Base-by-base conservation (phyloP, 2,113 vertebrate genomes). In the Nibea albiflora region DNA sequence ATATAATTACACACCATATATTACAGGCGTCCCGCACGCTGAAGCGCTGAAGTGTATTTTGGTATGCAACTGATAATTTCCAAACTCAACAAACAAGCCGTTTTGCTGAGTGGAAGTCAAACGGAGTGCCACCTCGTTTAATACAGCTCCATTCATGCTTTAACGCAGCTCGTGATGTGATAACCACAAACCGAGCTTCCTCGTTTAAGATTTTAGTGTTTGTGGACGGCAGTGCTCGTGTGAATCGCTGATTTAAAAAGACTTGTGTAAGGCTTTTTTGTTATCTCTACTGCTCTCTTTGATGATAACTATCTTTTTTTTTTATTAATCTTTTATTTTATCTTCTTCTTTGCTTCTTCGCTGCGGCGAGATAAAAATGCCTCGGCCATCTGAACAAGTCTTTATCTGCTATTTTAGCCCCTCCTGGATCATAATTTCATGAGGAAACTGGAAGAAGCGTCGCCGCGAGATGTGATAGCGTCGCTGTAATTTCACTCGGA, bases 1-100 rank as follows among this genome's bases (percentile, higher is more conserved):
- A 52, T 53, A 28, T 85, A 82, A 92, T 90, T 87, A 91, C 87
- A 90, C 65, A 39, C 28, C 47, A 5, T 81, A 26, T 80, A 68
- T 77, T 17, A 73, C 66, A 52, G 28, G 53, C 81, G 28, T 63
- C 87, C 87, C 78, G 26, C 82, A 78, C 4, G 3, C 78, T 81
- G 72, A 6, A 52, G 72, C n/a, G n/a, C 11, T 20, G 76, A 39
- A 39, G 35, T 65, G 52, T 65, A 78, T 87, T 84, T 80, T 77
- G 35, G 82, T 53, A 31, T 53, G 65, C 49, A 75, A 57, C 60
- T 49, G 81, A 81, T 75, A 2, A 72, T 88, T 80, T 76, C 19
- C 42, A 83, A 71, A 72, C 71, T 74, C 73, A 67, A 76, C 73
- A 84, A 85, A 84, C 77, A 76, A 67, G 57, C 5, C 0, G 11